phyloP scores from a whole-genome alignment of 2,888 invertebrate species.

The Bugula neritina region DNA sequence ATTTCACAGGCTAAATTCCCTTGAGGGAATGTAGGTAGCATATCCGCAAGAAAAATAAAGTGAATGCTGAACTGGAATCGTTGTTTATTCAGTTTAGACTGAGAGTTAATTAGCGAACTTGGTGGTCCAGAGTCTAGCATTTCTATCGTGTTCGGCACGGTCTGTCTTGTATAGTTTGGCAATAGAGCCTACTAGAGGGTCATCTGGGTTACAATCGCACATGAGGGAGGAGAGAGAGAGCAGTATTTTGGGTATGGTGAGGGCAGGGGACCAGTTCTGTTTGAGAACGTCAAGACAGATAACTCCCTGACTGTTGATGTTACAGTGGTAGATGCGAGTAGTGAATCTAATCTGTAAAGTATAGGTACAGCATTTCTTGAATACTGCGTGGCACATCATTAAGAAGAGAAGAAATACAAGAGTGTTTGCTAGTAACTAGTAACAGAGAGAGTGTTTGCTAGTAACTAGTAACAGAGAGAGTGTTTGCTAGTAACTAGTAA shows the following conservation, averaged over 20 bases:
- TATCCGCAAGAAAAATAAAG: too few relatives aligned
- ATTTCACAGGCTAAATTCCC: too few relatives aligned
- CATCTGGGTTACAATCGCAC: slow-evolving; percentile 98
- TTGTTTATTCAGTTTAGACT: too few relatives aligned
- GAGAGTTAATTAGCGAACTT: slow-evolving; percentile 70
- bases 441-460: too few relatives aligned
- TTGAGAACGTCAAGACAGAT: slow-evolving; percentile 96
- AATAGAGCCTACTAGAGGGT: slow-evolving; percentile 94
- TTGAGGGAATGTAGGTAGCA: too few relatives aligned
- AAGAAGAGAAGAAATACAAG: too few relatives aligned
- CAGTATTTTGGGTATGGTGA: slow-evolving; percentile 94
- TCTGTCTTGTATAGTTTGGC: slow-evolving; percentile 96
- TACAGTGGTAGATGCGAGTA: slow-evolving; percentile 98
- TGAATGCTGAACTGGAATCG: too few relatives aligned
- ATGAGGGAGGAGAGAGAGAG: slow-evolving; percentile 94
- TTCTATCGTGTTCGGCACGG: slow-evolving; percentile 93
- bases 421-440: too few relatives aligned
- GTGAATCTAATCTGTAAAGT: slow-evolving; percentile 64
- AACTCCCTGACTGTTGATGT: slow-evolving; percentile 96
- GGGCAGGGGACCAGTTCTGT: slow-evolving; percentile 98
- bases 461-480: too few relatives aligned
- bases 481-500: too few relatives aligned
- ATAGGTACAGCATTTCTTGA: too few relatives aligned
- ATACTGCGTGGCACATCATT: too few relatives aligned
- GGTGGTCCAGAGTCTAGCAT: slow-evolving; percentile 97